Evolutionary conservation across 2,113 vertebrate genomes (phyloP).

Genomic region (Chiloscyllium plagiosum): DNA sequence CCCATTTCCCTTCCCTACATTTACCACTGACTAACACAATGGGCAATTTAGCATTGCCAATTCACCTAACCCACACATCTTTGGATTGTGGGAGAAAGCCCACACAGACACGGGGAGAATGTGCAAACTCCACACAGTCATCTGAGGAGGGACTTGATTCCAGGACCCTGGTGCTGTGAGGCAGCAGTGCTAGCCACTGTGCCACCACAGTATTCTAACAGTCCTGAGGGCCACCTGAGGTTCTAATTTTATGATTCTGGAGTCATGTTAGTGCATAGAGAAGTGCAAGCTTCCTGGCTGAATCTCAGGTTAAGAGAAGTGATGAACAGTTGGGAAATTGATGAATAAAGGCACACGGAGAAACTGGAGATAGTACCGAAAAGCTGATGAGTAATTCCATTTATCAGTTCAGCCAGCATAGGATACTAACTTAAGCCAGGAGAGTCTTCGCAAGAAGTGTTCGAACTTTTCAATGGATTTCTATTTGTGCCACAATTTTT

Average conservation of each 20-base stretch:
- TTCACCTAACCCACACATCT: too few relatives aligned
- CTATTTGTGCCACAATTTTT: not conserved
- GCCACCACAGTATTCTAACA: not conserved
- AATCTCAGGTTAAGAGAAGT: not conserved
- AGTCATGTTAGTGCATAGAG: not conserved
- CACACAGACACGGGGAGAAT: too few relatives aligned
- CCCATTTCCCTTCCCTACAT: too few relatives aligned
- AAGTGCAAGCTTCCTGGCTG: not conserved
- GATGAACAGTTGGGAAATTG: not conserved
- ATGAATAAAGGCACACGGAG: not conserved
- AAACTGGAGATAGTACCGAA: not conserved
- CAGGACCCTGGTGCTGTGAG: too few relatives aligned
- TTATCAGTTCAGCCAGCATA: not conserved
- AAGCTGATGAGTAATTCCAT: not conserved
- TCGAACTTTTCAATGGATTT: conserved; percentile 14
- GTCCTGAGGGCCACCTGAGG: not conserved
- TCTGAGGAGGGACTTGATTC: too few relatives aligned
- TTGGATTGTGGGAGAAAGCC: too few relatives aligned
- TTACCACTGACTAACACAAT: too few relatives aligned
- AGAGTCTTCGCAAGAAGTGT: not conserved
- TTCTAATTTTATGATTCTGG: not conserved
- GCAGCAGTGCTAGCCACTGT: too few relatives aligned
- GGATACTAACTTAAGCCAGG: not conserved
- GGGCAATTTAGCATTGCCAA: too few relatives aligned
- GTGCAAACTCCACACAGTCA: too few relatives aligned